A percentile compares a stretch with the other conserved stretches of the same genome.
Conservation (phyloP, 1,140 invertebrate species). For the Camponotus floridanus region DNA sequence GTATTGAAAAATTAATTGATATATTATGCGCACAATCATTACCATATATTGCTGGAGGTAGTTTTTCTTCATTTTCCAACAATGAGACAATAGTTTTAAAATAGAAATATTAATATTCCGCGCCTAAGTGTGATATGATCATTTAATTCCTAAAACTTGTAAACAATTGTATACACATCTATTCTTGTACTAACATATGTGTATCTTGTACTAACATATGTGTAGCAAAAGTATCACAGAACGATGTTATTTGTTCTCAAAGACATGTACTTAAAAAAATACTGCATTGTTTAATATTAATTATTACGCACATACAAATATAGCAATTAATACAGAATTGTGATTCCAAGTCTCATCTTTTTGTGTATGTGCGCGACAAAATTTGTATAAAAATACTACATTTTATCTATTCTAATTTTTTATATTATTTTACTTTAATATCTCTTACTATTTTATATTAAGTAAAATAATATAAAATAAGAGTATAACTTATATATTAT, state of each 20-base stretch:
- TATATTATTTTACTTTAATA: conserved; percentile 26
- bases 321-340: neutral
- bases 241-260: conserved; percentile 46
- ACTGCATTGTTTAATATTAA: conserved; percentile 32
- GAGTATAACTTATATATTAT: neutral
- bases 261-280: conserved; percentile 34
- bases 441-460: neutral
- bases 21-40: conserved; percentile 1
- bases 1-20: conserved; percentile 18
- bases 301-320: neutral
- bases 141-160: conserved; percentile 24
- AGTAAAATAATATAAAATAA: conserved; percentile 25
- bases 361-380: neutral
- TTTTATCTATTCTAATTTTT: neutral
- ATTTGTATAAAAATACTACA: conserved; percentile 25
- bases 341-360: neutral
- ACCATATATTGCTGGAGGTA: conserved; percentile 34
- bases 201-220: conserved; percentile 10
- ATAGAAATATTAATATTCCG: conserved; percentile 42
- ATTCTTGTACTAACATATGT: conserved; percentile 6
- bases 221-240: conserved; percentile 59
- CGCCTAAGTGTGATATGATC: neutral
- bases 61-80: conserved; percentile 25
- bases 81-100: conserved; percentile 35
- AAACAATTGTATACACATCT: neutral